phyloP scores from a whole-genome alignment of 2,113 vertebrate genomes.

The Rhizomys pruinosus region DNA sequence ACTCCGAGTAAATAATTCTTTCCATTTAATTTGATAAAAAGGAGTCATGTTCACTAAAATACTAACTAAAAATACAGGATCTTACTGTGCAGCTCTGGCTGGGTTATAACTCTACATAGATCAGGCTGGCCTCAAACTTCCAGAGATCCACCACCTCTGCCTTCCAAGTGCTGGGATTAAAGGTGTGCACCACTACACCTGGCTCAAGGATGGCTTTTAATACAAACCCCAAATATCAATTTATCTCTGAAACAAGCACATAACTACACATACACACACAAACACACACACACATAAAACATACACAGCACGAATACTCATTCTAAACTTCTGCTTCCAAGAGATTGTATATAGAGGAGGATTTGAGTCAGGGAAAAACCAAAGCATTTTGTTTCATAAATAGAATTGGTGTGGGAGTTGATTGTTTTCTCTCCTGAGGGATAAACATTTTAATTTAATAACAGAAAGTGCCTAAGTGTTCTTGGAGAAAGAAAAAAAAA shows the following conservation, averaged over 20 bases:
- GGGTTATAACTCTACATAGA: too few relatives aligned
- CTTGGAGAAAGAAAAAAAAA: constrained; percentile 71
- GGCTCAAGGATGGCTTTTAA: constrained; percentile 22
- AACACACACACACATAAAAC: background rate
- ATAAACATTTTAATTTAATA: constrained; percentile 84
- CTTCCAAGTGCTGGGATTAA: too few relatives aligned
- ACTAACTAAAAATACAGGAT: too few relatives aligned
- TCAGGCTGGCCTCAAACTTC: too few relatives aligned
- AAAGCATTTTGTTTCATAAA: constrained; percentile 78
- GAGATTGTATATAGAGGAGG: constrained; percentile 50
- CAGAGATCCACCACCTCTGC: too few relatives aligned
- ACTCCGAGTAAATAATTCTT: background rate
- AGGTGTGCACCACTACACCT: too few relatives aligned
- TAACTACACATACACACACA: background rate
- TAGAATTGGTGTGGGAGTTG: constrained; percentile 80
- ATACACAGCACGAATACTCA: background rate
- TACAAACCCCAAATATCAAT: constrained; percentile 2
- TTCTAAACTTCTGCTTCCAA: constrained; percentile 63
- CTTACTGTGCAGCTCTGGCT: too few relatives aligned
- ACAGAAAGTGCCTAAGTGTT: constrained; percentile 79
- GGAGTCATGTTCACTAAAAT: background rate
- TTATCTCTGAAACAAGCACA: constrained; percentile 11
- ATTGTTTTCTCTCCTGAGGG: constrained; percentile 81
- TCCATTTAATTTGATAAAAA: background rate
- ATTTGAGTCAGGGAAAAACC: constrained; percentile 59